Evolutionary conservation across 2,113 vertebrate species (phyloP).

Genomic region (Corythornis madagascariensis): DNA sequence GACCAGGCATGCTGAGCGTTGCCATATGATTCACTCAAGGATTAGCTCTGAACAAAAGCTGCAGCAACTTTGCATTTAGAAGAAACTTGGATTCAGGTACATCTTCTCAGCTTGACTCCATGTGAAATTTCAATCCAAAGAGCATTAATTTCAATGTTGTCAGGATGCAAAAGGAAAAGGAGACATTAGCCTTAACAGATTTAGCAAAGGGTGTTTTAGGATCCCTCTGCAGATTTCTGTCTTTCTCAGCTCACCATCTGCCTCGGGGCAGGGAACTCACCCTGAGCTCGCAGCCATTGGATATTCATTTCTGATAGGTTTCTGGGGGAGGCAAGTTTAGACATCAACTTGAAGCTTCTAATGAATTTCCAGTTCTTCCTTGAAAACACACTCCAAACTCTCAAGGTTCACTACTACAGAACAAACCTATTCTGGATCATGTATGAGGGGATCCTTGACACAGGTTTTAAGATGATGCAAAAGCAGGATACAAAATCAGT

Average conservation of each 20-base stretch:
- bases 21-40: constrained; percentile 42
- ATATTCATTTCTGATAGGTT: neutral
- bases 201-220: neutral
- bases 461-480: neutral
- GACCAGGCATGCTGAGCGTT: constrained; percentile 48
- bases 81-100: constrained; percentile 57
- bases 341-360: neutral
- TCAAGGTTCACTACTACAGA: neutral
- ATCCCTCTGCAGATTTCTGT: neutral
- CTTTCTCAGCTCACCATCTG: neutral
- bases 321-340: neutral
- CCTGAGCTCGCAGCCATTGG: neutral
- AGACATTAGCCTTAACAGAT: constrained; percentile 5
- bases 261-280: neutral
- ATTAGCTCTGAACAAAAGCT: constrained; percentile 36
- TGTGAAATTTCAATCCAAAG: constrained; percentile 45
- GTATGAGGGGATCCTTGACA: neutral
- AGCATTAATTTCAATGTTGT: constrained; percentile 8
- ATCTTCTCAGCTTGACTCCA: constrained; percentile 31
- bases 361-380: neutral
- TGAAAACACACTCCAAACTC: neutral
- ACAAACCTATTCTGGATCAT: neutral
- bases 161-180: constrained; percentile 18
- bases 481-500: neutral
- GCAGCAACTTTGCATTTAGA: constrained; percentile 29